Conservation (phyloP, 2,113 vertebrate species). For the Semicossyphus pulcher region DNA sequence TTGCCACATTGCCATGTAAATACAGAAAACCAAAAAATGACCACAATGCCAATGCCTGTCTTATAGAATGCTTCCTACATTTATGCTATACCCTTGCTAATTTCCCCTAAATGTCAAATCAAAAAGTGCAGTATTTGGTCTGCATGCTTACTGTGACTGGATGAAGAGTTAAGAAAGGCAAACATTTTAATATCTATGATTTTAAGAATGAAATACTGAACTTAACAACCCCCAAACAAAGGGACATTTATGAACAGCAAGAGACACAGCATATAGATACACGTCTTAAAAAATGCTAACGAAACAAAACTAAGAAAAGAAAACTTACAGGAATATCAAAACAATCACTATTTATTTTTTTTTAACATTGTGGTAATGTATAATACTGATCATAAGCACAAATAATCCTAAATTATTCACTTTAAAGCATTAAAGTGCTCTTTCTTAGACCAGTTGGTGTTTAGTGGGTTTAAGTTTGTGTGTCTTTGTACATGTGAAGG, state of each 20-base stretch:
- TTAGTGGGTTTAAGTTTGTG: slow-evolving; percentile 14
- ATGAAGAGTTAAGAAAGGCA: slow-evolving; percentile 29
- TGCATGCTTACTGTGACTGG: too few species aligned
- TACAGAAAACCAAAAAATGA: too few species aligned
- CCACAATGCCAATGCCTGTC: too few species aligned
- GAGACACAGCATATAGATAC: slow-evolving; percentile 44
- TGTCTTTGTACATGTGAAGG: slow-evolving; percentile 4
- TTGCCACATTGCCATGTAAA: too few species aligned
- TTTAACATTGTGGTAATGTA: slow-evolving; percentile 52
- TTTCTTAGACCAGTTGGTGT: slow-evolving; percentile 43
- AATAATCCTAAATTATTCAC: slow-evolving; percentile 44
- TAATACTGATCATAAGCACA: slow-evolving; percentile 86
- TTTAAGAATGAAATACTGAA: slow-evolving; percentile 67
- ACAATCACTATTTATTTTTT: slow-evolving; percentile 65
- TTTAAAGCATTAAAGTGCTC: slow-evolving; percentile 84
- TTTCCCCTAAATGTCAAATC: too few species aligned
- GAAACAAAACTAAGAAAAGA: slow-evolving; percentile 62
- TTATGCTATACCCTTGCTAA: too few species aligned
- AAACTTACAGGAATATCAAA: slow-evolving; percentile 58
- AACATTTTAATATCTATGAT: slow-evolving; percentile 66
- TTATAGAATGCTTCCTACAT: too few species aligned
- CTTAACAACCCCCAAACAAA: slow-evolving; percentile 62
- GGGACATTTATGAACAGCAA: slow-evolving; percentile 65
- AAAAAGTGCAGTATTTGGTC: too few species aligned
- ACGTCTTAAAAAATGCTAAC: slow-evolving; percentile 61